Base-by-base conservation (phyloP, 2,113 vertebrate genomes). In the Oenanthe melanoleuca region DNA sequence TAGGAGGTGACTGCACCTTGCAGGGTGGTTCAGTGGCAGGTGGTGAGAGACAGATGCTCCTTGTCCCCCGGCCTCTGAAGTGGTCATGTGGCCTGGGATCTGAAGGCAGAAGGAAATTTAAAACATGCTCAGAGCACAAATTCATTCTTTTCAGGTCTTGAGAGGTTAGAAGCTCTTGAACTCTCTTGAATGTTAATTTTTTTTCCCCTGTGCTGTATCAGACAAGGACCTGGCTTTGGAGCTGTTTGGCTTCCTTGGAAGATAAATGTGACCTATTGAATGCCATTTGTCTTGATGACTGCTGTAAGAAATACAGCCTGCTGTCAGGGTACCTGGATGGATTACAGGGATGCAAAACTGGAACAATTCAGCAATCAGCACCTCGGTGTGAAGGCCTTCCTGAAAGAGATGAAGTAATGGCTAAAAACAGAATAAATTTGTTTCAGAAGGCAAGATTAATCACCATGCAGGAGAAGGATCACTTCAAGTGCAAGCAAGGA, bases 371-470 rank as follows among this genome's bases (percentile, higher is more conserved):
- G 88, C 59, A 89, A 73, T 87, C 50, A 82, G 71, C 55, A 86
- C 3, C 42, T 92, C 33, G 28, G 75, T 93, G 72, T 7, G 2
- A 93, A 86, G 75, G 56, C 78, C 89, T 91, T 89, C 6, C 2
- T 75, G 89, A 75, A 75, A 57, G 77, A 92, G 88, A 74, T 74
- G 69, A 92, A 95, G 81, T 45, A 80, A 71, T 74, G 57, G 60
- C 92, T 84, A 71, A 92, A 88, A 93, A 0, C 44, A 64, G 64
- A 78, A 92, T 86, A 80, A 71, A 96, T 92, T 78, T 84, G 15
- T 69, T 90, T 88, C 80, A 64, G 69, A 59, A 80, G 56, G 72
- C 37, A 64, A 81, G 72, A 88, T 94, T 83, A 92, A 92, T 94
- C 94, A 67, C 59, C 11, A 2, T 34, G 34, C 44, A 59, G 77